Conservation (phyloP, 2,888 invertebrate species). For the Pammene fasciana region DNA sequence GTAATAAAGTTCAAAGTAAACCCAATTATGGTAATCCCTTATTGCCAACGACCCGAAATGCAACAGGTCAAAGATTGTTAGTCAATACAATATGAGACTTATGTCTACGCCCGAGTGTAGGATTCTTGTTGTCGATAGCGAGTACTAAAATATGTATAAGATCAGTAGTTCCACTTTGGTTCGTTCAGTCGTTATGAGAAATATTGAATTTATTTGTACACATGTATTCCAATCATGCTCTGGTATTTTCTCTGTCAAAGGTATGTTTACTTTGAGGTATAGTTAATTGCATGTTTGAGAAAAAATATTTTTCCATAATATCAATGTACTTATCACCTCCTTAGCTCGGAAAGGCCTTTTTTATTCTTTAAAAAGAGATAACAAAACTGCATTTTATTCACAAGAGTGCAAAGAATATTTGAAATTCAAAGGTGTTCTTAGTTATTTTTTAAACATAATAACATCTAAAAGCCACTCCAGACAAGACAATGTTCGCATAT, state of each 20-base stretch:
- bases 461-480: no score
- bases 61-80: slow-evolving; percentile 1
- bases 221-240: not conserved
- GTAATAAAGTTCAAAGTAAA: slow-evolving; percentile 2
- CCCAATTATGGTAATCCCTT: slow-evolving; percentile 2
- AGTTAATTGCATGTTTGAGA: no score
- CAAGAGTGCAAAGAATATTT: no score
- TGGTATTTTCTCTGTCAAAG: not conserved
- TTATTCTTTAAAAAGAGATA: no score
- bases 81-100: not conserved
- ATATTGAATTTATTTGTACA: not conserved
- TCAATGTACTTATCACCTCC: no score
- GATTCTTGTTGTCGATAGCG: not conserved
- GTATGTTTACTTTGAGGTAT: no score
- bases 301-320: no score
- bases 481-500: no score
- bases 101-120: not conserved
- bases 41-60: not conserved
- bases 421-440: no score
- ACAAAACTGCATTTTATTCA: no score
- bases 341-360: no score
- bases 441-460: no score
- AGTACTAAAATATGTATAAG: slow-evolving; percentile 3
- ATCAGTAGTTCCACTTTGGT: not conserved
- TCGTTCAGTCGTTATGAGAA: not conserved